Conservation (phyloP, 2,888 invertebrate genomes). For the Coenonympha glycerion region DNA sequence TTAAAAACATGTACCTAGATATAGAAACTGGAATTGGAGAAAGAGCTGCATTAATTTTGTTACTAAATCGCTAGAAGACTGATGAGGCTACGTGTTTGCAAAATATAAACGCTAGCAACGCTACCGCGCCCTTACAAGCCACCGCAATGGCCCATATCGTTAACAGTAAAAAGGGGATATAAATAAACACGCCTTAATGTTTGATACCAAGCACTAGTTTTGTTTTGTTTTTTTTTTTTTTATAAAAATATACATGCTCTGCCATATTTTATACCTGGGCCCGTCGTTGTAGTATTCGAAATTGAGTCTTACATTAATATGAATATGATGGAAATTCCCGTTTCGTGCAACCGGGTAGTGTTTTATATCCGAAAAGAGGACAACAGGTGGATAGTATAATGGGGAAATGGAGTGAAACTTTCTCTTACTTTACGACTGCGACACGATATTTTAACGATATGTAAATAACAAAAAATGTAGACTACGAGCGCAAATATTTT, state of each 20-base stretch:
- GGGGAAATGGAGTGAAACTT: conserved; percentile 4
- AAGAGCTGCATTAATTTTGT: no score
- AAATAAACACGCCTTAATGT: conserved; percentile 38
- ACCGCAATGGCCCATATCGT: conserved; percentile 33
- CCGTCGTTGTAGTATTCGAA: not conserved
- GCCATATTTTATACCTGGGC: conserved; percentile 16
- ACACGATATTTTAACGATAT: not conserved
- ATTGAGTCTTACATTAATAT: conserved; percentile 2
- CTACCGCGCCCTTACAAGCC: conserved; percentile 21
- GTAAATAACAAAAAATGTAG: no score
- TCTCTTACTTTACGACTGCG: not conserved
- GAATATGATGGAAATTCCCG: conserved; percentile 3
- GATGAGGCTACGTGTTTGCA: no score
- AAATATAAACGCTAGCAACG: conserved; percentile 28
- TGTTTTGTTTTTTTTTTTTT: conserved; percentile 24
- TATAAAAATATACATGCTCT: conserved; percentile 26
- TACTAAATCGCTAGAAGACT: no score
- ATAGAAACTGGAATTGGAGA: no score
- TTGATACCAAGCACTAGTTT: conserved; percentile 25
- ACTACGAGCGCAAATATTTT: no score
- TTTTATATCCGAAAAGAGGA: conserved; percentile 12
- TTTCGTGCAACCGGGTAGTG: not conserved
- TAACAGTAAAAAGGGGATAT: conserved; percentile 37
- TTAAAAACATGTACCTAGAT: no score
- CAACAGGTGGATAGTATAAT: conserved; percentile 16